phyloP scores from a whole-genome alignment of 1,140 invertebrate genomes.

The Drosophila prosaltans region DNA sequence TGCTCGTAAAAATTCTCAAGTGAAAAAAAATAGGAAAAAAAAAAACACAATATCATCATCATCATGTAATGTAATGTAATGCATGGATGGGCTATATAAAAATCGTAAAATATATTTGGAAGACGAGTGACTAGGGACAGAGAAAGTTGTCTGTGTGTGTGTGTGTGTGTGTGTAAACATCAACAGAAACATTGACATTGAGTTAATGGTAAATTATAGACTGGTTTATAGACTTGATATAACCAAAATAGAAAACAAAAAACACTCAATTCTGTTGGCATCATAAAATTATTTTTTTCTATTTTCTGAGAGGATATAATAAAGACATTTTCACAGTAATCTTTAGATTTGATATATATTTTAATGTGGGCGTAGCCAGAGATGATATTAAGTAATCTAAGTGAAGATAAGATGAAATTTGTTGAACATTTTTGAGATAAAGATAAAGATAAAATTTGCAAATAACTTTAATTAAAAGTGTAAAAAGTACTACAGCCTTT shows the following conservation, averaged over 20 bases:
- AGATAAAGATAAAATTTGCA: too few species aligned
- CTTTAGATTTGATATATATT: neutral
- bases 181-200: conserved; percentile 43
- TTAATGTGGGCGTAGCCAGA: neutral
- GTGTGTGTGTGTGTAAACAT: conserved; percentile 49
- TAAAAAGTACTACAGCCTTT: too few species aligned
- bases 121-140: too few species aligned
- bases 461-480: too few species aligned
- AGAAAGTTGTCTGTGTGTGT: too few species aligned
- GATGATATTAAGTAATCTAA: too few species aligned
- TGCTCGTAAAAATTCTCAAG: conserved; percentile 74
- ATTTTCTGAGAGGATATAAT: neutral
- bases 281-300: neutral
- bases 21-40: conserved; percentile 42
- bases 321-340: conserved; percentile 12
- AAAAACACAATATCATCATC: conserved; percentile 42
- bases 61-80: conserved; percentile 55
- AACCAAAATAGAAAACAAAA: conserved; percentile 18
- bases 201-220: conserved; percentile 42
- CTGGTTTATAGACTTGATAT: conserved; percentile 42
- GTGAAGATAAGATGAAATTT: too few species aligned
- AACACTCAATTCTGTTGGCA: conserved; percentile 8
- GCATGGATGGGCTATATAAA: conserved; percentile 69
- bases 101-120: conserved; percentile 67
- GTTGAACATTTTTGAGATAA: too few species aligned